A percentile compares a stretch with the other conserved stretches of the same genome.
Evolutionary conservation across 2,888 invertebrate genomes (phyloP).

Genomic region (Mayetiola destructor): DNA sequence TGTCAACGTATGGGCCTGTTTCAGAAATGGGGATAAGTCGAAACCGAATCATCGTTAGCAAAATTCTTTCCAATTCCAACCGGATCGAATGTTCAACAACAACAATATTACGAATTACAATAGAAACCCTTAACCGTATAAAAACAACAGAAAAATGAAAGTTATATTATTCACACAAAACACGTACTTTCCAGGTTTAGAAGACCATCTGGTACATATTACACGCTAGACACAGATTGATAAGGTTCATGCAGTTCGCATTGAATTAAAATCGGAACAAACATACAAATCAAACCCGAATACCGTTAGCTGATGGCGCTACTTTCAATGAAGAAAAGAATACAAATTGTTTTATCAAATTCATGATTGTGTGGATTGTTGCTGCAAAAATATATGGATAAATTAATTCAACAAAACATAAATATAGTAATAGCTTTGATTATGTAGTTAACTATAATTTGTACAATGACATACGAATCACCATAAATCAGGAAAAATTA

Average conservation of each 20-base stretch:
- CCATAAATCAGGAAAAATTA: too few relatives aligned
- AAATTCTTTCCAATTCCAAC: not conserved
- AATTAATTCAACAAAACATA: too few relatives aligned
- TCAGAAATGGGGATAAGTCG: conserved; percentile 64
- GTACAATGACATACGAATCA: too few relatives aligned
- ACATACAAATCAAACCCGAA: too few relatives aligned
- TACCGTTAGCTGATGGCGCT: too few relatives aligned
- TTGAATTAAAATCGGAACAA: not conserved
- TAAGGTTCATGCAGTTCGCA: not conserved
- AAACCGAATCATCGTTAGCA: not conserved
- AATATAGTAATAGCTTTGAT: too few relatives aligned
- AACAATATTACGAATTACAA: too few relatives aligned
- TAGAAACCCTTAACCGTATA: not conserved
- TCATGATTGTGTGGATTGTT: too few relatives aligned
- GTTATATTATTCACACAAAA: not conserved
- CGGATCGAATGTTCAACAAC: not conserved
- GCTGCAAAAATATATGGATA: too few relatives aligned
- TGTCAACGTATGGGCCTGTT: conserved; percentile 80
- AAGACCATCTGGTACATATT: not conserved
- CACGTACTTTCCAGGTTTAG: not conserved
- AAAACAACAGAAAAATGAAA: not conserved
- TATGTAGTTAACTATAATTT: too few relatives aligned
- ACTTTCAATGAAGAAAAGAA: too few relatives aligned
- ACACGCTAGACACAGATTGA: not conserved
- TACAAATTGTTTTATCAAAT: too few relatives aligned